These are phyloP conservation scores for Melanotaenia parkinsoni DNA, from an alignment of 2,797 vertebrate genomes.

Conservation along the genomic window DNA sequence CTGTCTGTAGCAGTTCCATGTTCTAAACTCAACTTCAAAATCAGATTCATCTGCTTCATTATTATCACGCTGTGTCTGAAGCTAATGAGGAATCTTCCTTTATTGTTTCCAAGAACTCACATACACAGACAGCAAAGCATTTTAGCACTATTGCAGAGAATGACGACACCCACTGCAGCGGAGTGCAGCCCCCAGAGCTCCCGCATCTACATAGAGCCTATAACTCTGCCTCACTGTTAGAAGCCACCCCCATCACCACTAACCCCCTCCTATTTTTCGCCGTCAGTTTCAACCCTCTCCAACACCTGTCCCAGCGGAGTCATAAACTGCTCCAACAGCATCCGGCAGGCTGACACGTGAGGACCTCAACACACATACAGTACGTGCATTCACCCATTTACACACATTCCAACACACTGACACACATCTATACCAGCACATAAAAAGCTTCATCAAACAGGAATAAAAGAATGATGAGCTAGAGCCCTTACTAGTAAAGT, in stretches of 20 bases:
- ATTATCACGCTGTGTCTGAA: conserved; percentile 3
- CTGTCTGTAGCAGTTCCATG: background rate
- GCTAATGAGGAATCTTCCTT: conserved; percentile 14
- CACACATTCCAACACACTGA: conserved; percentile 28
- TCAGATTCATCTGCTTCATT: background rate
- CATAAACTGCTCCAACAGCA: conserved; percentile 45
- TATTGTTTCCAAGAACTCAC: conserved; percentile 11
- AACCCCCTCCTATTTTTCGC: background rate
- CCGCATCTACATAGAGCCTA: conserved; percentile 44
- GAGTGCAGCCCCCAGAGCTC: conserved; percentile 38
- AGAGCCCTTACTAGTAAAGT: conserved; percentile 32
- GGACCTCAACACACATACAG: conserved; percentile 12
- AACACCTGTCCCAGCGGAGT: conserved; percentile 47
- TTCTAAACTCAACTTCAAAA: conserved; percentile 2
- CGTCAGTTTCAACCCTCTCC: conserved; percentile 3
- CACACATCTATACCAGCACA: background rate
- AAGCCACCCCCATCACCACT: conserved; percentile 15
- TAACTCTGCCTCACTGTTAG: conserved; percentile 54
- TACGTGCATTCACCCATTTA: conserved; percentile 18
- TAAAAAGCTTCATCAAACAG: background rate
- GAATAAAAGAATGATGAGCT: conserved; percentile 29
- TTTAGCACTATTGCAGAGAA: conserved; percentile 52
- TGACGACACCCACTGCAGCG: conserved; percentile 64
- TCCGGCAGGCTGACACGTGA: conserved; percentile 42
- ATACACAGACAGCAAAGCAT: conserved; percentile 12